Conservation (phyloP, 2,113 vertebrate genomes). For the Hippocampus comes region DNA sequence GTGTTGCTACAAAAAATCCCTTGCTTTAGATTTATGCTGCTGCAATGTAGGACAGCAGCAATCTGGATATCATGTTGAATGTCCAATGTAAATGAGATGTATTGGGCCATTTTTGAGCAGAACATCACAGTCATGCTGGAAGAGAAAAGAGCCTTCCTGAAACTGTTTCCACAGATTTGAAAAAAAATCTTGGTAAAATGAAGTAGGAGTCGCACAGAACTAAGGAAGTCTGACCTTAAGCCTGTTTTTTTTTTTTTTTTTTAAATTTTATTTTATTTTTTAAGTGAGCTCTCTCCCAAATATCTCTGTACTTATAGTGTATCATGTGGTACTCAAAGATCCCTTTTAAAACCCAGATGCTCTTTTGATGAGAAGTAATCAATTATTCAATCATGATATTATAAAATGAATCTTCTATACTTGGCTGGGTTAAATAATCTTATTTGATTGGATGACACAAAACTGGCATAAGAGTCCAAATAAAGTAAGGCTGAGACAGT, state of each 20-base stretch:
- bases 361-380: slow-evolving; percentile 11
- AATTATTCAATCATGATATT: slow-evolving; percentile 1
- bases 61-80: slow-evolving; percentile 18
- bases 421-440: neutral
- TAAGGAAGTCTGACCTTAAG: neutral
- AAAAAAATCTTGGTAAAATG: neutral
- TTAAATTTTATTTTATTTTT: neutral
- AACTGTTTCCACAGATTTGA: neutral
- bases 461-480: slow-evolving; percentile 7
- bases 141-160: neutral
- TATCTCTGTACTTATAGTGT: neutral
- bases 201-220: neutral
- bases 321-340: slow-evolving; percentile 15
- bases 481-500: slow-evolving; percentile 28
- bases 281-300: neutral
- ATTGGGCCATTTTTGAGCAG: neutral
- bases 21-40: neutral
- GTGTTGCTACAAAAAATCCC: slow-evolving; percentile 15
- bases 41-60: slow-evolving; percentile 7
- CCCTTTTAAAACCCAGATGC: slow-evolving; percentile 27
- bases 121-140: neutral
- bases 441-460: neutral
- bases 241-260: neutral
- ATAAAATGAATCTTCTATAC: slow-evolving; percentile 9
- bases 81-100: neutral